Conservation (phyloP, 2,113 vertebrate species). For the Caracal caracal region DNA sequence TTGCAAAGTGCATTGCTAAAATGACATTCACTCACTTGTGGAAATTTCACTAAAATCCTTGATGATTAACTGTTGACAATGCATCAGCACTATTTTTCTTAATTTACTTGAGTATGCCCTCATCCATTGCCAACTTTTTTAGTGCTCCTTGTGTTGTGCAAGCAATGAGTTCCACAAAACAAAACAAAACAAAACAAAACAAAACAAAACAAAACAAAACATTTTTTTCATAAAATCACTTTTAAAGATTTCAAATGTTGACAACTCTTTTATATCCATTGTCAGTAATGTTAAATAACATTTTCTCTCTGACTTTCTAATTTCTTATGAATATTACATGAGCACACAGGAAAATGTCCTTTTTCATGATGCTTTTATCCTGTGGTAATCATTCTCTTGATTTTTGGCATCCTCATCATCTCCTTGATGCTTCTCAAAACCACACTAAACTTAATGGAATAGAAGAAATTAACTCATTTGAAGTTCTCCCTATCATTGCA, state of each 20-base stretch:
- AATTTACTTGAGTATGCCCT: background rate
- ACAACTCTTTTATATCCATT: background rate
- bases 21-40: background rate
- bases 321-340: background rate
- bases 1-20: background rate
- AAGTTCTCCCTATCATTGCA: background rate
- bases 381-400: background rate
- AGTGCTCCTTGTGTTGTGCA: background rate
- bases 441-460: background rate
- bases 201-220: background rate
- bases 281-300: background rate
- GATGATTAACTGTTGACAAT: background rate
- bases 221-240: background rate
- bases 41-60: background rate
- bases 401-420: background rate
- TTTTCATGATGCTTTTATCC: background rate
- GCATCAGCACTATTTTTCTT: background rate
- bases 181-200: background rate
- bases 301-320: background rate
- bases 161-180: background rate
- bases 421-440: background rate
- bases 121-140: background rate
- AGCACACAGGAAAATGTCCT: background rate
- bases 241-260: background rate
- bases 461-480: background rate